These are phyloP conservation scores for Limonius californicus DNA, from an alignment of 1,140 invertebrate genomes.

Conservation along the genomic window DNA sequence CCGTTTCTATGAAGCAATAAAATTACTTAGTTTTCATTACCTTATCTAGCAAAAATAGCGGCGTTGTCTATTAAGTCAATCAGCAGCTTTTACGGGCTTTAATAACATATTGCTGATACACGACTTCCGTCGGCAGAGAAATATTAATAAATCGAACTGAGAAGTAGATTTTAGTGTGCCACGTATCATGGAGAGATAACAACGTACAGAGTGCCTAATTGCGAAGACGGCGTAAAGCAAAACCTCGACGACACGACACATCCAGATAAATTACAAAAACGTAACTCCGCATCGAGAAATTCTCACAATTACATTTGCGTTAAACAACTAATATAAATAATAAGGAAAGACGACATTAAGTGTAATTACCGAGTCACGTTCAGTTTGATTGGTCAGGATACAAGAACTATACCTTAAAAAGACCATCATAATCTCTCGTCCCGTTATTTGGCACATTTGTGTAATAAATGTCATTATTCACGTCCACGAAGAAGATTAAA, in stretches of 20 bases:
- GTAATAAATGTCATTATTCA: background rate
- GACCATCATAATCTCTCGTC: background rate
- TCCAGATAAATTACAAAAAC: background rate
- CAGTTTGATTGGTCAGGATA: background rate
- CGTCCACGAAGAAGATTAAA: background rate
- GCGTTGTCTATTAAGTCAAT: too few relatives aligned
- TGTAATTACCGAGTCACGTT: background rate
- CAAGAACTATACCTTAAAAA: background rate
- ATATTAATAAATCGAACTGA: too few relatives aligned
- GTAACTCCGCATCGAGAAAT: background rate
- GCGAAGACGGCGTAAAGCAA: too few relatives aligned
- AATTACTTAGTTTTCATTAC: too few relatives aligned
- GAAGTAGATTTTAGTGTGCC: too few relatives aligned
- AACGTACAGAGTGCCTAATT: too few relatives aligned
- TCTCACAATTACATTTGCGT: constrained; percentile 1
- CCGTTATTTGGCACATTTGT: background rate
- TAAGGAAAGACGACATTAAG: constrained; percentile 1
- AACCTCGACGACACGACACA: background rate
- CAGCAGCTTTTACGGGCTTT: too few relatives aligned
- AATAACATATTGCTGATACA: too few relatives aligned
- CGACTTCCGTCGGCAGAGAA: too few relatives aligned
- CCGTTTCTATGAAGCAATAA: too few relatives aligned
- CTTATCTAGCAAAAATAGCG: too few relatives aligned
- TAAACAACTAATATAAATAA: constrained; percentile 2
- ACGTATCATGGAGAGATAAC: too few relatives aligned